A percentile compares a stretch with the other conserved stretches of the same genome.
Conservation (phyloP, 2,797 vertebrate species). For the Peromyscus nudipes region DNA sequence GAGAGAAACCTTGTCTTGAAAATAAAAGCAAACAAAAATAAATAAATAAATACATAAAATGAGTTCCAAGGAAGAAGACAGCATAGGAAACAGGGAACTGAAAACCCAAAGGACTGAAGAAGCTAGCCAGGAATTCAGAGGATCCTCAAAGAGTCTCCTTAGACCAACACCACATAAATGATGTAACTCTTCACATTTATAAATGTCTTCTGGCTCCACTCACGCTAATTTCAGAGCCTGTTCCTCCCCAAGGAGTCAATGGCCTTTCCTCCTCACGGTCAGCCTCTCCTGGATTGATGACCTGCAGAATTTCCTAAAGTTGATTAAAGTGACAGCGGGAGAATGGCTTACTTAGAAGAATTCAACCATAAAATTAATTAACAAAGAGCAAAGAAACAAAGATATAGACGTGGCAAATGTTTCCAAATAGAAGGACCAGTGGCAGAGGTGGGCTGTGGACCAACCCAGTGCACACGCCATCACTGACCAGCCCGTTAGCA, state of each 20-base stretch:
- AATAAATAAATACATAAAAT: background rate
- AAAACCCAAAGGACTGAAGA: background rate
- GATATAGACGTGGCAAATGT: background rate
- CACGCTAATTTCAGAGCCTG: background rate
- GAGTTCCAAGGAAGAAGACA: background rate
- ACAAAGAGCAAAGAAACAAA: slow-evolving; percentile 2
- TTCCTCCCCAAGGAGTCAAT: background rate
- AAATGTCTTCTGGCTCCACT: background rate
- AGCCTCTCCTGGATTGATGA: background rate
- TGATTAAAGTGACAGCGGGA: background rate
- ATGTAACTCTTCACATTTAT: background rate
- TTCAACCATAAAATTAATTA: slow-evolving; percentile 4
- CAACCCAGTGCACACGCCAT: background rate
- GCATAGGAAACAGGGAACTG: background rate
- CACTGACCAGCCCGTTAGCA: background rate
- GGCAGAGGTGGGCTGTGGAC: background rate
- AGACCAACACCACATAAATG: background rate
- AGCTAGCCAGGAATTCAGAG: too few relatives aligned
- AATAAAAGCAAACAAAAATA: too few relatives aligned
- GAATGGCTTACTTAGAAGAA: background rate
- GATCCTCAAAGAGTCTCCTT: background rate
- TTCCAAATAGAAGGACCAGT: background rate
- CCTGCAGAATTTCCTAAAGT: background rate
- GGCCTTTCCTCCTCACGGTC: background rate
- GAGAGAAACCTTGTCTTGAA: too few relatives aligned